These are phyloP conservation scores for Drosophila miranda DNA, from an alignment of 1,140 invertebrate genomes.

Conservation along the genomic window DNA sequence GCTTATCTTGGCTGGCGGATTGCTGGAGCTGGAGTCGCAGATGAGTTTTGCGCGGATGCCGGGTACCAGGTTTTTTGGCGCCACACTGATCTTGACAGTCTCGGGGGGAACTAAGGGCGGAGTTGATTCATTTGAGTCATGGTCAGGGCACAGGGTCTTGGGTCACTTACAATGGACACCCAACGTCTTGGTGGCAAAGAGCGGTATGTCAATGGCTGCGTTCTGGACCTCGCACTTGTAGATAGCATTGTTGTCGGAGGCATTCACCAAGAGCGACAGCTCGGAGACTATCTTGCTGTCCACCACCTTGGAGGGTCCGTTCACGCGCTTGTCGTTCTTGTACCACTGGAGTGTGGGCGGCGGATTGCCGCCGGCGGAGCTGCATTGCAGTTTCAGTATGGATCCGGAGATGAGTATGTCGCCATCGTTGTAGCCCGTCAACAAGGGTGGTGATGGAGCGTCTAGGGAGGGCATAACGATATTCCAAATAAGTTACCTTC, in stretches of 20 bases:
- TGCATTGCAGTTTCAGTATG: conserved; percentile 93
- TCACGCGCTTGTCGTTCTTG: conserved; percentile 92
- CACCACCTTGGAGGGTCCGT: conserved; percentile 86
- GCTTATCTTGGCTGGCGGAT: conserved; percentile 93
- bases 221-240: conserved; percentile 96
- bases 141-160: not conserved
- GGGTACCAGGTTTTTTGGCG: conserved; percentile 89
- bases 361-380: conserved; percentile 96
- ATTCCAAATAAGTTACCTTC: not conserved
- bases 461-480: conserved; percentile 84
- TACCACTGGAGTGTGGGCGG: conserved; percentile 94
- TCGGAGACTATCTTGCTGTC: conserved; percentile 92
- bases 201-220: conserved; percentile 92
- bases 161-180: conserved; percentile 94
- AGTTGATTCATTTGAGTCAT: conserved; percentile 13
- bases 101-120: conserved; percentile 90
- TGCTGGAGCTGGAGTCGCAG: conserved; percentile 95
- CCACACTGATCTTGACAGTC: conserved; percentile 90
- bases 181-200: conserved; percentile 90
- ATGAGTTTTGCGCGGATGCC: conserved; percentile 90
- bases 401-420: conserved; percentile 91
- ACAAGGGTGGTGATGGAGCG: conserved; percentile 92
- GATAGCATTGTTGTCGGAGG: conserved; percentile 94
- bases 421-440: conserved; percentile 92
- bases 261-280: conserved; percentile 91